phyloP scores from a whole-genome alignment of 2,888 invertebrate species.

The Catocala fraxini region DNA sequence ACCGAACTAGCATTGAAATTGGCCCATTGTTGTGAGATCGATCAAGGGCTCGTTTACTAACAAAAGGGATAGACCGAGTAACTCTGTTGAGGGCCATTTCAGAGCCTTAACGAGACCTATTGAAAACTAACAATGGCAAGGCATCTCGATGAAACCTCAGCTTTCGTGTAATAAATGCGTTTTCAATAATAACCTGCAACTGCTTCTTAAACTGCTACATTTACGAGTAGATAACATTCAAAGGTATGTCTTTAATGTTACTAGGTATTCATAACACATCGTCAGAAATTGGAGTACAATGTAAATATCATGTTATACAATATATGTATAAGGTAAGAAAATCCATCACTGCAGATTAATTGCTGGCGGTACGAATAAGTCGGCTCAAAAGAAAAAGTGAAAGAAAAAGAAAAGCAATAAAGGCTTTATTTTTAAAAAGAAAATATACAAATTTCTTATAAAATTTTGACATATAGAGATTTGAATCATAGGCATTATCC shows the following conservation, averaged over 20 bases:
- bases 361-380: too few species aligned
- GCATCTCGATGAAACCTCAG: conserved; percentile 74
- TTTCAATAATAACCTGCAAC: conserved; percentile 49
- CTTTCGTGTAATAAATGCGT: conserved; percentile 63
- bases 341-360: too few species aligned
- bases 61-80: conserved; percentile 75
- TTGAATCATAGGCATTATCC: too few species aligned
- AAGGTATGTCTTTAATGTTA: conserved; percentile 29
- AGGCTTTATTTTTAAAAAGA: too few species aligned
- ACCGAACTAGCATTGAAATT: conserved; percentile 75
- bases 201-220: conserved; percentile 31
- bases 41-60: conserved; percentile 80
- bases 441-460: too few species aligned
- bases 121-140: conserved; percentile 76
- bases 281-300: too few species aligned
- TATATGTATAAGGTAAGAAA: too few species aligned
- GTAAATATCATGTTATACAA: too few species aligned
- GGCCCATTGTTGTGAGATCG: conserved; percentile 78
- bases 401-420: too few species aligned
- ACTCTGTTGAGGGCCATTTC: conserved; percentile 71
- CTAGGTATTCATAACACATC: too few species aligned
- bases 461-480: too few species aligned
- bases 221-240: conserved; percentile 33
- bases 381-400: too few species aligned
- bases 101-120: conserved; percentile 79